Conservation (phyloP, 2,113 vertebrate species). For the Spermophilus dauricus region DNA sequence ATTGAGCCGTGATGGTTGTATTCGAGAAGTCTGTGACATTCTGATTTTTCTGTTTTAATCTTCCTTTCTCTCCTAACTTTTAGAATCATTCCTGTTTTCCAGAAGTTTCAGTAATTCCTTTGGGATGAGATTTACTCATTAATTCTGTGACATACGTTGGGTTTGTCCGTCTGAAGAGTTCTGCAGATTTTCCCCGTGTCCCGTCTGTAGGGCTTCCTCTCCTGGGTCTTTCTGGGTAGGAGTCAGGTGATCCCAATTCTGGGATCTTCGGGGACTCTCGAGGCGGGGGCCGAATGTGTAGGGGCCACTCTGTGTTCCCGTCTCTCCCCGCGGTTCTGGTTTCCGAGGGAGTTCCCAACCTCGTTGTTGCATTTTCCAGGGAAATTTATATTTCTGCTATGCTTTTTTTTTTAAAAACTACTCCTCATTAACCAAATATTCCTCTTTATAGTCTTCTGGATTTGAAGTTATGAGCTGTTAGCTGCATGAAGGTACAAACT, state of each 20-base stretch:
- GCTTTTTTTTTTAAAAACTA: not conserved
- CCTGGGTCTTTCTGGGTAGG: not conserved
- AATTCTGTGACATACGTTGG: not conserved
- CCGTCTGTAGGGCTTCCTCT: not conserved
- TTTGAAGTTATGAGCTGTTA: not conserved
- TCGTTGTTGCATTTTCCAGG: not conserved
- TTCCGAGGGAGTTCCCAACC: not conserved
- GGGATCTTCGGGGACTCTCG: not conserved
- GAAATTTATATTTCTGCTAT: constrained; percentile 10
- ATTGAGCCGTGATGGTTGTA: rapidly evolving
- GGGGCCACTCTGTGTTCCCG: rapidly evolving
- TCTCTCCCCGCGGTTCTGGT: not conserved
- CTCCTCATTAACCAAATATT: not conserved
- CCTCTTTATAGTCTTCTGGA: not conserved
- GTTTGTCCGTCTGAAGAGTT: not conserved
- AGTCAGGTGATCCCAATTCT: rapidly evolving
- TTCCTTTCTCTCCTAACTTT: not conserved
- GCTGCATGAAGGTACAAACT: not conserved
- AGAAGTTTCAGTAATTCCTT: not conserved
- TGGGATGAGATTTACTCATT: not conserved
- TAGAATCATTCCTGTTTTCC: not conserved
- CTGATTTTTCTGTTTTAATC: too few species aligned
- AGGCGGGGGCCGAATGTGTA: rapidly evolving
- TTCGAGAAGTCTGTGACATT: rapidly evolving
- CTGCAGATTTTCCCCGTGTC: not conserved